Evolutionary conservation across 2,888 invertebrate genomes (phyloP).

Genomic region (Polyploca ridens): DNA sequence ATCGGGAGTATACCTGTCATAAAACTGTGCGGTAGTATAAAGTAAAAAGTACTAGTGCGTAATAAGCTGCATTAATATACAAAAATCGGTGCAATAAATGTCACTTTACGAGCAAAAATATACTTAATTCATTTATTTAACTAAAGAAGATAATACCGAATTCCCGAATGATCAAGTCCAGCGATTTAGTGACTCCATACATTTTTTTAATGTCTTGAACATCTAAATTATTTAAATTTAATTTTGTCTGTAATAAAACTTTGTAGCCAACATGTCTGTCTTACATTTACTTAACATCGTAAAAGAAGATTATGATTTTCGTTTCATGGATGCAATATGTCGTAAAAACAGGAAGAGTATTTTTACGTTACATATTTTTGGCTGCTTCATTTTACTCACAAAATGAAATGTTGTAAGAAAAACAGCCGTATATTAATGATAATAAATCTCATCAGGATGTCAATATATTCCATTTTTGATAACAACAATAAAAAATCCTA

Average conservation of each 20-base stretch:
- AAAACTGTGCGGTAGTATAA: too few relatives aligned
- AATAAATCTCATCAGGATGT: neutral
- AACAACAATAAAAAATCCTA: too few relatives aligned
- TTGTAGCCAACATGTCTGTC: neutral
- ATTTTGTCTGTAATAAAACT: neutral
- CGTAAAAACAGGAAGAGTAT: neutral
- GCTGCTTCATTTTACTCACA: neutral
- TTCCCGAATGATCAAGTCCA: too few relatives aligned
- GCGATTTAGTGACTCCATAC: too few relatives aligned
- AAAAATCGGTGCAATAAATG: too few relatives aligned
- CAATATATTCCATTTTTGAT: too few relatives aligned
- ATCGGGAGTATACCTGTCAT: too few relatives aligned
- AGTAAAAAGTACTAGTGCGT: too few relatives aligned
- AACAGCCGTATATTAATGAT: neutral
- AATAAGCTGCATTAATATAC: too few relatives aligned
- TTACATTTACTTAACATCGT: neutral
- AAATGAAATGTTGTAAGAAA: neutral
- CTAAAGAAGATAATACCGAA: too few relatives aligned
- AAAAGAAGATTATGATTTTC: neutral
- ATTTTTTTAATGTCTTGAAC: neutral
- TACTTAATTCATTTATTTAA: too few relatives aligned
- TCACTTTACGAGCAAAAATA: too few relatives aligned
- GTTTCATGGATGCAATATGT: slow-evolving; percentile 1
- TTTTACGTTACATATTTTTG: neutral
- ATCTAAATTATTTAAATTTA: neutral